Evolutionary conservation across 2,888 invertebrate species (phyloP), one percentile per base, ranked within the genome.

Genomic region (Meandrusa payeni): DNA sequence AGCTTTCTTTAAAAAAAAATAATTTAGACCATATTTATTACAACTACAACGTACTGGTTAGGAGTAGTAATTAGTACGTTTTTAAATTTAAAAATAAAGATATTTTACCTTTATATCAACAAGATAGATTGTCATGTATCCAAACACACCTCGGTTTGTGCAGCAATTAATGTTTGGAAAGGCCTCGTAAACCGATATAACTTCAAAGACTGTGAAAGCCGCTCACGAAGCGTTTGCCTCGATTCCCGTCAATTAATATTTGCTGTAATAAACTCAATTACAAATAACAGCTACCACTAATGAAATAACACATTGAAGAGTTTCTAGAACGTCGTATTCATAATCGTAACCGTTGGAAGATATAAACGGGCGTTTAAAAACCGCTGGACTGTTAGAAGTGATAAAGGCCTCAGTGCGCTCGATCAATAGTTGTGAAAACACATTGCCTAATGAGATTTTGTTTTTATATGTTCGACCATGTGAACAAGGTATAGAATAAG

Each of bases 161-260:
- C 31, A 36, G 31, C 46, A 50, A 56, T 54, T 54, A 64, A 61
- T 55, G 52, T 62, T 58, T 56, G 48, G 48, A 55, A 63, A 64
- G 47, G 54, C 54, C 53, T 62, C 58, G 70, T 69, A 69, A 73
- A 66, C 57, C 50, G 59, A 70, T 63, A 62, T 52, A 60, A 56
- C 68, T 62, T 76, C 69, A 73, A 73, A 75, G 50, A 41, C 44
- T 38, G 49, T 58, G 45, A 61, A 61, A 58, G 54, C 50, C 47
- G 52, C 46, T 32, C 51, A 29, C 48, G 52, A 47, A 50, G 50
- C 39, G 54, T 58, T 62, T 56, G 51, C 60, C 50, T 54, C 55
- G 50, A 56, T 55, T 57, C 51, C 50, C 55, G 52, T 56, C 48
- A 58, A 59, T 61, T 57, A 54, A 54, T 56, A 56, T 55, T 60